phyloP scores from a whole-genome alignment of 2,888 invertebrate genomes.

The Tethea ocularis region DNA sequence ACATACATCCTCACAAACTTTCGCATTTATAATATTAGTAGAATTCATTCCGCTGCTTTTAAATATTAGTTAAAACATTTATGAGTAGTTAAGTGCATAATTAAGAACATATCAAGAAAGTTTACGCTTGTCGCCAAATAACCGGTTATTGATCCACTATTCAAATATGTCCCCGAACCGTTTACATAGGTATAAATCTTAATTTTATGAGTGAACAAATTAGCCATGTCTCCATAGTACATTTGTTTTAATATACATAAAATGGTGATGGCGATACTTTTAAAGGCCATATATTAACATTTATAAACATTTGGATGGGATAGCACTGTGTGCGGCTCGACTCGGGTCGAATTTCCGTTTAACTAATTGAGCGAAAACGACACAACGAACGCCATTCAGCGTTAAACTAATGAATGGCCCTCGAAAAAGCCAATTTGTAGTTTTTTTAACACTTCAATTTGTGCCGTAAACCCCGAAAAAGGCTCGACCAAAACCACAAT shows the following conservation, averaged over 20 bases:
- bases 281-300: slow-evolving; percentile 35
- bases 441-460: slow-evolving; percentile 83
- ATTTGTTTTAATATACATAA: slow-evolving; percentile 32
- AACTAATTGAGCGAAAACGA: slow-evolving; percentile 83
- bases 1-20: too few relatives aligned
- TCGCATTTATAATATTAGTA: too few relatives aligned
- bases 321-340: slow-evolving; percentile 56
- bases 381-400: slow-evolving; percentile 76
- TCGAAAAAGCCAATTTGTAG: slow-evolving; percentile 81
- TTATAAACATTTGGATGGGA: slow-evolving; percentile 17
- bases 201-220: slow-evolving; percentile 31
- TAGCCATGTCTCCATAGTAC: slow-evolving; percentile 21
- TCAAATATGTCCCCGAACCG: slow-evolving; percentile 4
- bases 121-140: not conserved
- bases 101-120: not conserved
- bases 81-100: not conserved
- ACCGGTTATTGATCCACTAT: not conserved
- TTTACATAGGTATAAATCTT: slow-evolving; percentile 28
- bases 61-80: too few relatives aligned
- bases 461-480: slow-evolving; percentile 82
- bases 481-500: slow-evolving; percentile 82
- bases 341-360: slow-evolving; percentile 73
- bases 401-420: slow-evolving; percentile 80
- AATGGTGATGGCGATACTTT: slow-evolving; percentile 33
- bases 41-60: too few relatives aligned